Evolutionary conservation across 2,797 vertebrate species (phyloP).

Genomic region (Takifugu rubripes): DNA sequence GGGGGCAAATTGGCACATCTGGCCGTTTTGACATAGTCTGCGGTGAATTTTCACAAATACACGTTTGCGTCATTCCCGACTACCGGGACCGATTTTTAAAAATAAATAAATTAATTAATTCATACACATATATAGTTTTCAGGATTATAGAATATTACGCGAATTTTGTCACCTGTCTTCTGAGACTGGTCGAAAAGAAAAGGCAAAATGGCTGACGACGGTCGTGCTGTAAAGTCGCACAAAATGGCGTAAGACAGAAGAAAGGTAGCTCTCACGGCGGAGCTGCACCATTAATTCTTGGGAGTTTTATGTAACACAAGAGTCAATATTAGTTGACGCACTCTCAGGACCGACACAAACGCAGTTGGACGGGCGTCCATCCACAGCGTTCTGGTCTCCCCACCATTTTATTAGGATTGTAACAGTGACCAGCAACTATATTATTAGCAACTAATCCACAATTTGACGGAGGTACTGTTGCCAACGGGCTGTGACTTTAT

Average conservation of each 20-base stretch:
- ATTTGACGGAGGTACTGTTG: slow-evolving; percentile 39
- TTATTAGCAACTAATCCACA: slow-evolving; percentile 42
- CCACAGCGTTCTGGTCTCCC: too few relatives aligned
- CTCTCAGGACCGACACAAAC: too few relatives aligned
- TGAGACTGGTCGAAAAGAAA: slow-evolving; percentile 32
- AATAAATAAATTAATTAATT: too few relatives aligned
- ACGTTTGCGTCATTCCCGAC: too few relatives aligned
- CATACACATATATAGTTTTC: too few relatives aligned
- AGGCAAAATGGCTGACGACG: slow-evolving; percentile 71
- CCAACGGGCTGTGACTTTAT: slow-evolving; percentile 54
- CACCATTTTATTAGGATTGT: too few relatives aligned
- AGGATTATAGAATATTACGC: too few relatives aligned
- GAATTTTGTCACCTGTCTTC: slow-evolving; percentile 5
- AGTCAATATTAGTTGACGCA: not conserved
- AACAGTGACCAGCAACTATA: not conserved
- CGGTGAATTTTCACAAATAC: too few relatives aligned
- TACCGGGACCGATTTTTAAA: too few relatives aligned
- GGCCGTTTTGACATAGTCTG: too few relatives aligned
- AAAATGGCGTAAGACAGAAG: slow-evolving; percentile 78
- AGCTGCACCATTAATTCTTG: not conserved
- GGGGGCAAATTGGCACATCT: too few relatives aligned
- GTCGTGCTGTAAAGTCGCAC: slow-evolving; percentile 50
- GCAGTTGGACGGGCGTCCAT: too few relatives aligned
- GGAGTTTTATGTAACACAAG: not conserved
- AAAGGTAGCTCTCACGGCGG: slow-evolving; percentile 2